These are phyloP conservation scores for Coreoperca whiteheadi DNA, from an alignment of 2,113 vertebrate species.

Conservation along the genomic window DNA sequence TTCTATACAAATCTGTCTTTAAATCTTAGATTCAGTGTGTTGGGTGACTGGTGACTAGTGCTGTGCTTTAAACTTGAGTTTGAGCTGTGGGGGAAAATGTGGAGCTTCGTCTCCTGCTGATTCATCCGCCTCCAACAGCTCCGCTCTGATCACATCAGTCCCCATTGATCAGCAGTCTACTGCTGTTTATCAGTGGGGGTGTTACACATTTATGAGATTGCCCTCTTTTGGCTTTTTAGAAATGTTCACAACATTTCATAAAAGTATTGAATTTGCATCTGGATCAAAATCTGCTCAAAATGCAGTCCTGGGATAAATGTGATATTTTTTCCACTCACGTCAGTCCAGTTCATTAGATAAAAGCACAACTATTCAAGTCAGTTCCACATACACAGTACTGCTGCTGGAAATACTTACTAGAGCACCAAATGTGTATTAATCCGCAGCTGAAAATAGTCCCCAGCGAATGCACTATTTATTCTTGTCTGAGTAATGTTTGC, in stretches of 20 bases:
- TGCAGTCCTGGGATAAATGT: not conserved
- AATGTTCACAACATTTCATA: not conserved
- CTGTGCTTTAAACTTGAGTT: not conserved
- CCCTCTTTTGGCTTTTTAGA: not conserved
- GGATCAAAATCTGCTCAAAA: no score
- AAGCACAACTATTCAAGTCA: not conserved
- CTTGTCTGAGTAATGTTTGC: not conserved
- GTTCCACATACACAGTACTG: not conserved
- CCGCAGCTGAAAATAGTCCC: not conserved
- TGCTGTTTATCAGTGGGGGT: not conserved
- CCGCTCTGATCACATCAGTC: conserved; percentile 48
- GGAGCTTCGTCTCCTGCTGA: conserved; percentile 34
- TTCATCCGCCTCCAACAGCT: conserved; percentile 30
- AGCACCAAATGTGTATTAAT: not conserved
- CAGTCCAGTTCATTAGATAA: not conserved
- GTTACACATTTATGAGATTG: not conserved
- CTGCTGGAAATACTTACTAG: not conserved
- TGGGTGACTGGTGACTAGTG: conserved; percentile 12
- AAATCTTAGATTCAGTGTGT: not conserved
- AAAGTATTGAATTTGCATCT: not conserved
- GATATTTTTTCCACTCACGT: not conserved
- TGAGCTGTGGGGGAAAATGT: conserved; percentile 16
- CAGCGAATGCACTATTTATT: not conserved
- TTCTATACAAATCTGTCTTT: not conserved
- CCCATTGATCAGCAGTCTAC: conserved; percentile 40